Percentiles rank a stretch among this genome's conserved stretches.
phyloP scores from a whole-genome alignment of 2,888 invertebrate genomes.

The Microchrysa polita region DNA sequence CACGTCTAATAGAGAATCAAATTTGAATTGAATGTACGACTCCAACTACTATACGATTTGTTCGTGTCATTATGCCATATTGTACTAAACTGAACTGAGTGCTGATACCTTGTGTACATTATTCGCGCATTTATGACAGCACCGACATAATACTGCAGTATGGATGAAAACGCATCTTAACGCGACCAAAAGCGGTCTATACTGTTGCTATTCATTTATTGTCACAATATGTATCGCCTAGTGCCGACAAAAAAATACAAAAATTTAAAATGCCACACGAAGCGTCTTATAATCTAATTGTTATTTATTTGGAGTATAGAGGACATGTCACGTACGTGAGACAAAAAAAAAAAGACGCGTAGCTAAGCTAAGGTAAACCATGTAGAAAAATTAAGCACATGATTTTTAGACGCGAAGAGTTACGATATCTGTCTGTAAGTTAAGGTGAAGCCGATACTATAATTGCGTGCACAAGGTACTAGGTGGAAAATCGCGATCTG shows the following conservation, averaged over 20 bases:
- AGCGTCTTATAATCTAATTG: constrained; percentile 19
- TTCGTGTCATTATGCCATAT: background rate
- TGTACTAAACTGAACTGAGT: background rate
- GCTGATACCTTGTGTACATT: background rate
- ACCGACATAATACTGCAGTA: no score
- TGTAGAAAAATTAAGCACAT: background rate
- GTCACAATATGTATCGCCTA: no score
- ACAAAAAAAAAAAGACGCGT: background rate
- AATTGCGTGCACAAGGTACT: no score
- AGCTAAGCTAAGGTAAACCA: background rate
- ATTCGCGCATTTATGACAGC: no score
- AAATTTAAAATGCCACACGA: no score
- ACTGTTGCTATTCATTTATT: constrained; percentile 3
- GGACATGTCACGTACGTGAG: constrained; percentile 6
- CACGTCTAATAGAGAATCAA: constrained; percentile 17
- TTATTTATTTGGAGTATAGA: constrained; percentile 12
- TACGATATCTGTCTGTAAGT: no score
- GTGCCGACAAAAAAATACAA: constrained; percentile 22
- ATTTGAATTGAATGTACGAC: constrained; percentile 22
- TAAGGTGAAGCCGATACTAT: no score
- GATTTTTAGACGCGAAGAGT: background rate
- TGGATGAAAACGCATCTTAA: background rate
- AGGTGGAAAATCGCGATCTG: no score
- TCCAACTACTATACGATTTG: background rate
- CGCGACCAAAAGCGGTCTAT: no score